Conservation (phyloP, 2,797 vertebrate genomes). For the Lepilemur septentrionalis region DNA sequence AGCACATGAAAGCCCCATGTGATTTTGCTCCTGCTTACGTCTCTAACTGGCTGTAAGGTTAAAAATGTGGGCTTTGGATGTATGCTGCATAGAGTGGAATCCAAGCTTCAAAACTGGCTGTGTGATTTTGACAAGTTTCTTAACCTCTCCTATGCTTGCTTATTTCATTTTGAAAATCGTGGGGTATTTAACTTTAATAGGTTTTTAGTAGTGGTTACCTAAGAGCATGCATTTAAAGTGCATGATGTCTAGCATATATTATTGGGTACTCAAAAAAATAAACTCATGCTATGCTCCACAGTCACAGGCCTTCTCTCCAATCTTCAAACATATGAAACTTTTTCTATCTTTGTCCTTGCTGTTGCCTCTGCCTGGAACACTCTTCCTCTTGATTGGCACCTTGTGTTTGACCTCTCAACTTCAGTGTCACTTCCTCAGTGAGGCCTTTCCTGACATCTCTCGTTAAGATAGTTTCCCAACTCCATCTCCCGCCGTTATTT, state of each 20-base stretch:
- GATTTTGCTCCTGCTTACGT: not conserved
- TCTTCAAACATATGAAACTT: not conserved
- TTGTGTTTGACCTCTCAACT: not conserved
- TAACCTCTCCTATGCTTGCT: not conserved
- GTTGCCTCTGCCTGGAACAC: not conserved
- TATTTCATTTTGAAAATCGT: conserved; percentile 39
- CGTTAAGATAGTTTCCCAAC: not conserved
- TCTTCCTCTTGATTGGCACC: not conserved
- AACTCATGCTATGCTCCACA: not conserved
- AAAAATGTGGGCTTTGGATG: conserved; percentile 24
- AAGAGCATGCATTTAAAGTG: not conserved
- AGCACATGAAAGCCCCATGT: not conserved
- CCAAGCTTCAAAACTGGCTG: not conserved
- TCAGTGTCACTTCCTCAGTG: not conserved
- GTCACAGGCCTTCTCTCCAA: not conserved
- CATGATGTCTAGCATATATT: not conserved
- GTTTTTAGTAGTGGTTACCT: not conserved
- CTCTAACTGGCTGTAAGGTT: not conserved
- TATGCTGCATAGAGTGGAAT: not conserved
- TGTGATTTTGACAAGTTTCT: conserved; percentile 36
- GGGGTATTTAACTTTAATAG: not conserved
- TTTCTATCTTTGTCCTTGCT: not conserved
- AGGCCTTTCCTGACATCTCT: not conserved
- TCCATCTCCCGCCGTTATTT: not conserved
- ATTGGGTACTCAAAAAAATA: conserved; percentile 39